Evolutionary conservation across 2,113 vertebrate species (phyloP).

Genomic region (Bolborhynchus lineola): DNA sequence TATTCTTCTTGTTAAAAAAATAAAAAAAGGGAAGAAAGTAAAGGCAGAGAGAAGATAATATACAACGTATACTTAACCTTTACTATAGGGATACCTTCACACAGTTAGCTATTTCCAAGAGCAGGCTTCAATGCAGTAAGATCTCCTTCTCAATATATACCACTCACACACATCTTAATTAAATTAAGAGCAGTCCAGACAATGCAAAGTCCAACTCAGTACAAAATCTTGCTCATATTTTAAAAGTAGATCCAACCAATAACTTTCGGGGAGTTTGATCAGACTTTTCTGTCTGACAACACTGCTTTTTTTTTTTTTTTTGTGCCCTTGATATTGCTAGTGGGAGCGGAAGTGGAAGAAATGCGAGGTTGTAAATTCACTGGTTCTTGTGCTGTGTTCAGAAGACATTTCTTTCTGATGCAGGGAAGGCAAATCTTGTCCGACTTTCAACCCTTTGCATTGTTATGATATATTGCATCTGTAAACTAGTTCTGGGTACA

Average conservation of each 20-base stretch:
- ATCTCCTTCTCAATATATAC: not conserved
- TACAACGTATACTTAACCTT: constrained; percentile 53
- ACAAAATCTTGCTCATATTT: not conserved
- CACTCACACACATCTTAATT: constrained; percentile 2
- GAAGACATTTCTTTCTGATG: not conserved
- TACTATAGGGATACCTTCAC: constrained; percentile 51
- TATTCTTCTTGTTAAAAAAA: not conserved
- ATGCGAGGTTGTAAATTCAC: not conserved
- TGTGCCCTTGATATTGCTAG: not conserved
- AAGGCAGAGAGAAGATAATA: not conserved
- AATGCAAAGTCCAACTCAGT: not conserved
- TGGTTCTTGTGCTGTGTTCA: not conserved
- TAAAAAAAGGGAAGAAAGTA: not conserved
- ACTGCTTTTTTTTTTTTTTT: not conserved
- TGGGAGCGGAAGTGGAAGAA: not conserved
- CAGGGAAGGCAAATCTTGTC: not conserved
- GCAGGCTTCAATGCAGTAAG: not conserved
- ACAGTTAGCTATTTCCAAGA: constrained; percentile 36
- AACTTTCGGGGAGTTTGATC: not conserved
- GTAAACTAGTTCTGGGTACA: not conserved
- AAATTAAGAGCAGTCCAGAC: not conserved
- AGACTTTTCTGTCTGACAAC: not conserved
- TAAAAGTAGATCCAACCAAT: not conserved
- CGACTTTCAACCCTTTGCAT: not conserved
- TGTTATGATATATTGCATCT: constrained; percentile 24